These are phyloP conservation scores for Ptychodera flava DNA, from an alignment of 35 echinoderm and acorn worm genomes.

Conservation along the genomic window DNA sequence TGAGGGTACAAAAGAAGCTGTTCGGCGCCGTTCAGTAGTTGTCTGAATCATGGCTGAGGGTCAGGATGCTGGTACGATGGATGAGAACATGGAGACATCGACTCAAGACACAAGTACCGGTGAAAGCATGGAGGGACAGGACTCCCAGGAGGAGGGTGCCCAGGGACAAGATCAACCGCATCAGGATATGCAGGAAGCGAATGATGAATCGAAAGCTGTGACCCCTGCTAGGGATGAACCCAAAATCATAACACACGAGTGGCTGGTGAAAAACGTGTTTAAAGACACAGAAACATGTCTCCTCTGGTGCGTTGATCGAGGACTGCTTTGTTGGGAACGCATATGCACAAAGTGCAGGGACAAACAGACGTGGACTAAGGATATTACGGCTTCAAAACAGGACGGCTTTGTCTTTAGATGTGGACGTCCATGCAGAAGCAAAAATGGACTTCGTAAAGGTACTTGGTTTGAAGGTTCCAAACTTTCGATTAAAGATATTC, in stretches of 20 bases:
- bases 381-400: neutral
- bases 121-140: too few relatives aligned
- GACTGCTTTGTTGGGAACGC: neutral
- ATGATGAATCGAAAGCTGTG: too few relatives aligned
- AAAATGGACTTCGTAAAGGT: neutral
- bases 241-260: neutral
- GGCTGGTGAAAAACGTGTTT: neutral
- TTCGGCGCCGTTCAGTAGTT: too few relatives aligned
- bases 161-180: too few relatives aligned
- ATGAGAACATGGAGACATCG: too few relatives aligned
- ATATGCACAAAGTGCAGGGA: neutral
- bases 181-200: too few relatives aligned
- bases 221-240: too few relatives aligned
- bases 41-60: too few relatives aligned
- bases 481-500: neutral
- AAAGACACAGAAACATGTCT: neutral
- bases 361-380: neutral
- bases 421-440: neutral
- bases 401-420: neutral
- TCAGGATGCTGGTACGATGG: too few relatives aligned
- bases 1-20: too few relatives aligned
- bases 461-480: slow-evolving; percentile 9
- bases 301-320: neutral
- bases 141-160: too few relatives aligned
- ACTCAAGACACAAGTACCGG: too few relatives aligned